phyloP scores from a whole-genome alignment of 1,140 invertebrate species.

The Magallana ariakensis region DNA sequence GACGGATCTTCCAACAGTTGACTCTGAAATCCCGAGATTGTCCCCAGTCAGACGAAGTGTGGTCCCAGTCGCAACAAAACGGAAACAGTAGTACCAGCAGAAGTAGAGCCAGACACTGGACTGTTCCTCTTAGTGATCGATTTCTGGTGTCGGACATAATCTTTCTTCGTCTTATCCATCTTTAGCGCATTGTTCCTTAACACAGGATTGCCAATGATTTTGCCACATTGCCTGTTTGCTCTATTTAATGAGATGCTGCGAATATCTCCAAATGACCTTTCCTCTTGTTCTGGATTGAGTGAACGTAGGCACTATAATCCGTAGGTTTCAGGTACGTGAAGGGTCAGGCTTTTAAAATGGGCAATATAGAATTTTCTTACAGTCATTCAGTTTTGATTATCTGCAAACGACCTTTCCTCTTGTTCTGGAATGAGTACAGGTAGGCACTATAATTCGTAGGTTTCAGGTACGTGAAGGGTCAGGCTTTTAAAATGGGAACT shows the following conservation, averaged over 20 bases:
- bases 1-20: too few species aligned
- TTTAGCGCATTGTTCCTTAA: conserved; percentile 20
- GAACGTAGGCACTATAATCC: conserved; percentile 13
- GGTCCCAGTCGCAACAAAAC: too few species aligned
- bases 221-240: too few species aligned
- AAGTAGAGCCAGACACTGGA: too few species aligned
- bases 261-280: conserved; percentile 46
- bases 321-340: conserved; percentile 26
- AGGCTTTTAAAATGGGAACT: conserved; percentile 42
- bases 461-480: conserved; percentile 24
- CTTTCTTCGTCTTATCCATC: background rate
- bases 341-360: conserved; percentile 38
- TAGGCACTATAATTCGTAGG: background rate
- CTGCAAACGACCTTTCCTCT: conserved; percentile 43
- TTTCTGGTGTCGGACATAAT: background rate
- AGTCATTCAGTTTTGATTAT: conserved; percentile 43
- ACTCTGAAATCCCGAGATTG: too few species aligned
- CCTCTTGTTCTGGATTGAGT: conserved; percentile 44
- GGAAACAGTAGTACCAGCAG: too few species aligned
- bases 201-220: conserved; percentile 40
- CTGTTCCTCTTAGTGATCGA: background rate
- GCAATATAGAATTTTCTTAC: conserved; percentile 42
- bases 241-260: background rate
- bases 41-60: too few species aligned
- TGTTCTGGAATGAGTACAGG: conserved; percentile 40